These are phyloP conservation scores for Ophioninae sp. DNA, from an alignment of 2,888 invertebrate genomes.

Conservation along the genomic window DNA sequence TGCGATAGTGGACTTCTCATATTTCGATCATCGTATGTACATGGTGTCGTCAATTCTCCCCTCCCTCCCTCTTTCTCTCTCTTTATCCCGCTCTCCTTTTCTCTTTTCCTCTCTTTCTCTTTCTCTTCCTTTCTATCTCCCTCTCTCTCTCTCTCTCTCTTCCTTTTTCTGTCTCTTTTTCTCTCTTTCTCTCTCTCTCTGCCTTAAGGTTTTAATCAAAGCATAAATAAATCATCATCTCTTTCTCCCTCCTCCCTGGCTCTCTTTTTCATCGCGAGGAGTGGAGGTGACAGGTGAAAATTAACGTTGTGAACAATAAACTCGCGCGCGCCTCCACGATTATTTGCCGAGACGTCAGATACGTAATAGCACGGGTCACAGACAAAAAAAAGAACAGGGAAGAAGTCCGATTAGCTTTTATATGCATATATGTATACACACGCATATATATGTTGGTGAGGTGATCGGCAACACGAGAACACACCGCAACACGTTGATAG, in stretches of 20 bases:
- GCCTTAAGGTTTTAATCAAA: no score
- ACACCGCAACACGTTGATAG: slow-evolving; percentile 42
- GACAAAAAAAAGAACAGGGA: slow-evolving; percentile 37
- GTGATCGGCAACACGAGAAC: slow-evolving; percentile 56
- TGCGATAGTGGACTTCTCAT: slow-evolving; percentile 57
- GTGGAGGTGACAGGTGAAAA: slow-evolving; percentile 57
- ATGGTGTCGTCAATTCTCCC: slow-evolving; percentile 41
- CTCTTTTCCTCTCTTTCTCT: slow-evolving; percentile 17
- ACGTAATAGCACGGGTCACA: slow-evolving; percentile 39
- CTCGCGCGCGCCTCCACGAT: slow-evolving; percentile 32
- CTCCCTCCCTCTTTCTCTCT: slow-evolving; percentile 13
- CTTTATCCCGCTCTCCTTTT: slow-evolving; percentile 24
- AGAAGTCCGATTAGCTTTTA: slow-evolving; percentile 15
- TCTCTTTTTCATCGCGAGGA: no score
- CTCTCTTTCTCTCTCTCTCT: no score
- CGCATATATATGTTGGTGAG: no score
- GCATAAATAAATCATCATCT: no score
- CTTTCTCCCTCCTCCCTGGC: no score
- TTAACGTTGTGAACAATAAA: slow-evolving; percentile 55
- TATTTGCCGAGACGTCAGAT: slow-evolving; percentile 25
- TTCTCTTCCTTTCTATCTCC: no score
- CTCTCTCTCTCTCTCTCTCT: slow-evolving; percentile 10
- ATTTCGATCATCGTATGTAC: slow-evolving; percentile 52
- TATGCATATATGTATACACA: not conserved
- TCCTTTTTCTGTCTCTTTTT: slow-evolving; percentile 38